These are phyloP conservation scores for Drosophila tani DNA, from an alignment of 1,140 invertebrate genomes.

Conservation along the genomic window DNA sequence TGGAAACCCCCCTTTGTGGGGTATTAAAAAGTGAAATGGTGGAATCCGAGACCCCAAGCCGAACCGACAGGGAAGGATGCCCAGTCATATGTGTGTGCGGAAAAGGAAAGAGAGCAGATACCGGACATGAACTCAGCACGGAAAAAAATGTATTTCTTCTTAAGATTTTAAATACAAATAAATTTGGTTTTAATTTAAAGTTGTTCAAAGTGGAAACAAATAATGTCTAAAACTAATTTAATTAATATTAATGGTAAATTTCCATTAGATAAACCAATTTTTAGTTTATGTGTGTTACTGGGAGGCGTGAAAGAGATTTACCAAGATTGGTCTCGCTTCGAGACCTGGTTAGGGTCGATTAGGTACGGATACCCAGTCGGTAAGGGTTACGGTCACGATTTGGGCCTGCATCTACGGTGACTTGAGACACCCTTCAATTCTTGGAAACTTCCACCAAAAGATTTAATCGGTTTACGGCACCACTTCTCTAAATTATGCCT, in stretches of 20 bases:
- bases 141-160: not conserved
- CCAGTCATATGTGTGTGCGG: conserved; percentile 38
- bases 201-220: no score
- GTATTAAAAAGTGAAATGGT: conserved; percentile 74
- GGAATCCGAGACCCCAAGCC: conserved; percentile 24
- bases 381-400: conserved; percentile 13
- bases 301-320: conserved; percentile 8
- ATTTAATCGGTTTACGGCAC: not conserved
- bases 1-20: conserved; percentile 44
- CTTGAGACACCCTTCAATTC: not conserved
- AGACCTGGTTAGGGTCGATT: conserved; percentile 26
- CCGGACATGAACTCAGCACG: not conserved
- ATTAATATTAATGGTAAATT: no score
- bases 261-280: not conserved
- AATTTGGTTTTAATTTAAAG: no score
- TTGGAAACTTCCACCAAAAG: not conserved
- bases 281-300: not conserved
- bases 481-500: not conserved
- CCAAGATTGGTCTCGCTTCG: conserved; percentile 3
- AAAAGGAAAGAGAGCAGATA: not conserved
- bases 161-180: no score
- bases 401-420: not conserved
- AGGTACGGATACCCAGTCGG: conserved; percentile 8
- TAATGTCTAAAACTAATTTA: not conserved
- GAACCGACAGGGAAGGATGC: conserved; percentile 27